These are phyloP conservation scores for Sarcophaga rosellei DNA, from an alignment of 2,888 invertebrate genomes.

Conservation along the genomic window DNA sequence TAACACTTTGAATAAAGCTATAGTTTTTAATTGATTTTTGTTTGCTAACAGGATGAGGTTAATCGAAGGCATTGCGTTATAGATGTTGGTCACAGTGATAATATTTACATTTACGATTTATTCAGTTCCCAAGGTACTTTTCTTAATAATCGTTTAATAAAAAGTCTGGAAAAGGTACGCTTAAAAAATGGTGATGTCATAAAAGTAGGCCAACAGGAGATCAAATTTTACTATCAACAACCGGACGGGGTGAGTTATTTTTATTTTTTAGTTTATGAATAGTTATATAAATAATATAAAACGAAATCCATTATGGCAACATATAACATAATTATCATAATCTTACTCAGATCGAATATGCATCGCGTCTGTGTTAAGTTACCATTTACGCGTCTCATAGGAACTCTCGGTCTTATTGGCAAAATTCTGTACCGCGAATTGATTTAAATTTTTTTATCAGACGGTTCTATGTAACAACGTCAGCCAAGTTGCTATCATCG, in stretches of 20 bases:
- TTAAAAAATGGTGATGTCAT: conserved; percentile 58
- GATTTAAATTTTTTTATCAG: too few species aligned
- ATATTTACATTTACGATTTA: conserved; percentile 68
- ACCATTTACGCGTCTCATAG: too few species aligned
- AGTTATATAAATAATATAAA: too few species aligned
- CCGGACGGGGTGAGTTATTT: conserved; percentile 35
- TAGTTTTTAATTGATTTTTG: not conserved
- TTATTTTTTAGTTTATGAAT: not conserved
- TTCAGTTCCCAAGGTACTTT: conserved; percentile 70
- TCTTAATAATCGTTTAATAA: conserved; percentile 66
- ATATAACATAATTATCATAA: too few species aligned
- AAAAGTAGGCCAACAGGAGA: conserved; percentile 57
- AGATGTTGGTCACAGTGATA: conserved; percentile 40
- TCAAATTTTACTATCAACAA: conserved; percentile 36
- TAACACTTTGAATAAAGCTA: not conserved
- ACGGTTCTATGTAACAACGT: too few species aligned
- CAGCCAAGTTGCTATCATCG: too few species aligned
- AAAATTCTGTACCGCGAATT: too few species aligned
- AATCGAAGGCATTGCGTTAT: conserved; percentile 70
- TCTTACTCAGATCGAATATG: too few species aligned
- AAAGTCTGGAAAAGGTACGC: conserved; percentile 46
- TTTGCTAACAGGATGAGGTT: conserved; percentile 59
- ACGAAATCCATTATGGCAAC: too few species aligned
- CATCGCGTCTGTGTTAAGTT: too few species aligned
- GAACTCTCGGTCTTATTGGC: too few species aligned